phyloP scores from a whole-genome alignment of 1,140 invertebrate genomes.

The Copidosoma floridanum region DNA sequence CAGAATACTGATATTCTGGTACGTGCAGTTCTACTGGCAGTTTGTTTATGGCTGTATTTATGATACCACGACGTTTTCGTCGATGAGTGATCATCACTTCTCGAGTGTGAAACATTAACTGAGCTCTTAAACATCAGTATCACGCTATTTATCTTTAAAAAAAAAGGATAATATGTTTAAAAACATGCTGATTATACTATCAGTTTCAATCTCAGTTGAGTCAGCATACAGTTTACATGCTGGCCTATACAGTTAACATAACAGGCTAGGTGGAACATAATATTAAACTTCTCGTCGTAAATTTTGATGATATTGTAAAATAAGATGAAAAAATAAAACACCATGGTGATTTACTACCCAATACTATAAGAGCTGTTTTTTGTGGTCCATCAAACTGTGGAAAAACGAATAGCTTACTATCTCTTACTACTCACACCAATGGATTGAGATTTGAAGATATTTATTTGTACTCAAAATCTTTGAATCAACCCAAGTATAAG shows the following conservation, averaged over 20 bases:
- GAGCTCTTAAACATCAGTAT: constrained; percentile 32
- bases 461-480: constrained; percentile 34
- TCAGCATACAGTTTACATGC: constrained; percentile 35
- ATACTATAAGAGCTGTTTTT: constrained; percentile 29
- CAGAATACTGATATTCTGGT: too few species aligned
- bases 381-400: constrained; percentile 32
- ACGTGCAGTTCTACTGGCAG: too few species aligned
- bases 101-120: constrained; percentile 36
- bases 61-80: constrained; percentile 8
- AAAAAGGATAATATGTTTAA: too few species aligned
- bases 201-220: too few species aligned
- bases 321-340: constrained; percentile 38
- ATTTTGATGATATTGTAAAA: constrained; percentile 16
- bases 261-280: too few species aligned
- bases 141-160: neutral
- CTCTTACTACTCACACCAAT: constrained; percentile 31
- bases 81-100: constrained; percentile 32
- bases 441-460: constrained; percentile 37
- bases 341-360: constrained; percentile 33
- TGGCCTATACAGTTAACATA: constrained; percentile 1
- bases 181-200: too few species aligned
- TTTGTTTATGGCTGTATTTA: too few species aligned
- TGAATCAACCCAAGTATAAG: constrained; percentile 19
- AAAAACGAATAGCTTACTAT: constrained; percentile 34
- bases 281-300: constrained; percentile 7